A percentile compares a stretch with the other conserved stretches of the same genome.
Evolutionary conservation across 2,888 invertebrate genomes (phyloP).

Genomic region (Temnothorax rugatulus): DNA sequence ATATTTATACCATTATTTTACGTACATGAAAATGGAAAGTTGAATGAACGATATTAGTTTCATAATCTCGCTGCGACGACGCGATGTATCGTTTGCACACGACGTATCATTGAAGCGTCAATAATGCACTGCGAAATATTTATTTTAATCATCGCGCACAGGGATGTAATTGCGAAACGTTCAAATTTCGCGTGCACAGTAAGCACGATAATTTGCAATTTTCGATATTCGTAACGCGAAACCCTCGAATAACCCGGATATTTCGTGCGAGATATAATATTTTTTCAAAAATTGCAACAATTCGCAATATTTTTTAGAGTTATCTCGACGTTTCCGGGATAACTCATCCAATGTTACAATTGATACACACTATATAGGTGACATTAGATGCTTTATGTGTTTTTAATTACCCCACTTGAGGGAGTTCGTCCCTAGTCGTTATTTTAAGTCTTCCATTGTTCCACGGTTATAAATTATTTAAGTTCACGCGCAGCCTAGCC

Average conservation of each 20-base stretch:
- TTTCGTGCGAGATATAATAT: not conserved
- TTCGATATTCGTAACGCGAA: slow-evolving; percentile 5
- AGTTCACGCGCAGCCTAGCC: not conserved
- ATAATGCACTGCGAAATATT: slow-evolving; percentile 43
- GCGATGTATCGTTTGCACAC: slow-evolving; percentile 3
- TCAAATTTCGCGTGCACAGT: slow-evolving; percentile 14
- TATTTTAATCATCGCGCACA: slow-evolving; percentile 39
- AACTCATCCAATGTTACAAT: not conserved
- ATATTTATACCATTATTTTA: slow-evolving; percentile 43
- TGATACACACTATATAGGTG: no score
- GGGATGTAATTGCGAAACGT: not conserved
- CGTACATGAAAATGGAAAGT: slow-evolving; percentile 13
- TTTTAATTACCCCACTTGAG: slow-evolving; percentile 12
- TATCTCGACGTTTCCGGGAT: not conserved
- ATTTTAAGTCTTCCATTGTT: slow-evolving; percentile 4
- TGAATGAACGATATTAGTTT: slow-evolving; percentile 30
- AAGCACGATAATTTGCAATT: slow-evolving; percentile 19
- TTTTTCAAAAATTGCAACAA: not conserved
- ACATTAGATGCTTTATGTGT: not conserved
- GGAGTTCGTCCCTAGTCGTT: not conserved
- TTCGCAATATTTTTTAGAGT: not conserved
- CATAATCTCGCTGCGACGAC: slow-evolving; percentile 23
- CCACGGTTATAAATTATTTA: slow-evolving; percentile 23
- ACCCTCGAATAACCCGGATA: not conserved
- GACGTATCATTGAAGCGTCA: slow-evolving; percentile 24